Evolutionary conservation across 2,888 invertebrate genomes (phyloP).

Genomic region (Dicranocentrus wangi): DNA sequence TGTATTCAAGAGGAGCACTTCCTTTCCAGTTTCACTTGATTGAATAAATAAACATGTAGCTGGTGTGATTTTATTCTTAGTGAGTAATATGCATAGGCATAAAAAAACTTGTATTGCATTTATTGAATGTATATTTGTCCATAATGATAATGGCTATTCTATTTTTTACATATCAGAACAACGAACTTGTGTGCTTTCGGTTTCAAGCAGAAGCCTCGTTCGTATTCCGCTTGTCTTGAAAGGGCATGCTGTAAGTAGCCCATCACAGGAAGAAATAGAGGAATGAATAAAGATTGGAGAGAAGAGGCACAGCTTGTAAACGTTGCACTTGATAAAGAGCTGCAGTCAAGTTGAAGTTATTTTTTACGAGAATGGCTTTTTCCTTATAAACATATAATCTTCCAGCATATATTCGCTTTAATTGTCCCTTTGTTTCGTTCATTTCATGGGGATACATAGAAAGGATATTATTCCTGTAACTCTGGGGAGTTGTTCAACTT

Average conservation of each 20-base stretch:
- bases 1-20: slow-evolving; percentile 8
- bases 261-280: too few relatives aligned
- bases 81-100: too few relatives aligned
- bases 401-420: slow-evolving; percentile 26
- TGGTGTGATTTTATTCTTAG: background rate
- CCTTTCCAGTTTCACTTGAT: slow-evolving; percentile 38
- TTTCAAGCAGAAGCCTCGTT: too few relatives aligned
- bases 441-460: background rate
- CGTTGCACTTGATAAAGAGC: slow-evolving; percentile 26
- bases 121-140: background rate
- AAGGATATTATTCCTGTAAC: slow-evolving; percentile 22
- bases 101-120: too few relatives aligned
- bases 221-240: too few relatives aligned
- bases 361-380: slow-evolving; percentile 13
- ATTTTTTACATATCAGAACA: slow-evolving; percentile 6
- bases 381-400: slow-evolving; percentile 24
- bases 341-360: background rate
- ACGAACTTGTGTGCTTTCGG: slow-evolving; percentile 1
- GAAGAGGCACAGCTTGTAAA: slow-evolving; percentile 28
- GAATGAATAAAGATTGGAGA: too few relatives aligned
- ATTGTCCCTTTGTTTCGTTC: slow-evolving; percentile 27
- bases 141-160: background rate
- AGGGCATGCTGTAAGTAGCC: too few relatives aligned
- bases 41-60: slow-evolving; percentile 15
- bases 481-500: slow-evolving; percentile 39